Evolutionary conservation across 1,140 invertebrate species (phyloP).

Genomic region (Paramacrobiotus metropolitanus): DNA sequence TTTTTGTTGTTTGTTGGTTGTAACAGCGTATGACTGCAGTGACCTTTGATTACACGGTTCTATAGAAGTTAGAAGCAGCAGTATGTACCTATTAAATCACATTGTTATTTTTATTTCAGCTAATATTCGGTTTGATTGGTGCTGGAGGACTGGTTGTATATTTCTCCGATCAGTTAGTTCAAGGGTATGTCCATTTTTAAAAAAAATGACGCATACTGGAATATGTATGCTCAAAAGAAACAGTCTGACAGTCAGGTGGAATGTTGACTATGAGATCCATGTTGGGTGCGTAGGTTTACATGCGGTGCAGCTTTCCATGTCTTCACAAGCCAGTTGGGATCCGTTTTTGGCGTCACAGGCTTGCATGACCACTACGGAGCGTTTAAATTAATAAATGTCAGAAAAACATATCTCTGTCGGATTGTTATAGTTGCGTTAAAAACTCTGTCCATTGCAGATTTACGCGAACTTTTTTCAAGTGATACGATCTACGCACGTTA

Average conservation of each 20-base stretch:
- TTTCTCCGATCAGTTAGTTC: neutral
- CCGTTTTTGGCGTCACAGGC: slow-evolving; percentile 11
- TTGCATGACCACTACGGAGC: slow-evolving; percentile 18
- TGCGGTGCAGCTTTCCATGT: slow-evolving; percentile 1
- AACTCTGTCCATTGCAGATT: too few relatives aligned
- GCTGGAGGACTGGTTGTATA: neutral
- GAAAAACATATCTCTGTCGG: too few relatives aligned
- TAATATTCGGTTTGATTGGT: neutral
- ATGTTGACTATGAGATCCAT: slow-evolving; percentile 11
- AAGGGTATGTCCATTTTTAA: slow-evolving; percentile 3
- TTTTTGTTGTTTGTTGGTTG: too few relatives aligned
- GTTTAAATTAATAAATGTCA: slow-evolving; percentile 21
- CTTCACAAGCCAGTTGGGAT: slow-evolving; percentile 15
- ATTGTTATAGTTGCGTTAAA: too few relatives aligned
- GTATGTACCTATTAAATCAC: too few relatives aligned
- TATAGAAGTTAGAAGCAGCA: too few relatives aligned
- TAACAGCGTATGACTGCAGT: too few relatives aligned
- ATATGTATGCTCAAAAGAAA: too few relatives aligned
- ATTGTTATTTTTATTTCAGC: too few relatives aligned
- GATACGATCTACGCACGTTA: neutral
- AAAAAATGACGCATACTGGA: too few relatives aligned
- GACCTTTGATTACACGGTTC: too few relatives aligned
- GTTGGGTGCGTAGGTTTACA: slow-evolving; percentile 8
- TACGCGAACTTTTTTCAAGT: neutral
- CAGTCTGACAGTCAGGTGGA: too few relatives aligned